A percentile compares a stretch with the other conserved stretches of the same genome.
Conservation (phyloP, 1,140 invertebrate species). For the Tribolium madens region DNA sequence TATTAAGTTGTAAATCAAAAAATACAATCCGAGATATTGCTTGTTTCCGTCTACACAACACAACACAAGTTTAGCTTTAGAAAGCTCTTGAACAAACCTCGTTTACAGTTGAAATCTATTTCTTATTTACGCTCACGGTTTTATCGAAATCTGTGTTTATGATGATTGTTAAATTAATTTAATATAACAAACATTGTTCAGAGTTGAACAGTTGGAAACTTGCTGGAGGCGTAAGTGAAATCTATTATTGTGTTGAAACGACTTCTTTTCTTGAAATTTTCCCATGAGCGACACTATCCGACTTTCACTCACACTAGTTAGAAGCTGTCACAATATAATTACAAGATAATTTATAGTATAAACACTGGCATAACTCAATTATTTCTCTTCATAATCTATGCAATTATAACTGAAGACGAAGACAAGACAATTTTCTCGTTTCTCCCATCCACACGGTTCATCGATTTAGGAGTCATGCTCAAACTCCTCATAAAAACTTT, state of each 20-base stretch:
- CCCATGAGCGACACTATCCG: constrained; percentile 35
- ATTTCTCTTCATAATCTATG: constrained; percentile 45
- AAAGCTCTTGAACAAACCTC: constrained; percentile 10
- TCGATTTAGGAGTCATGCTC: constrained; percentile 22
- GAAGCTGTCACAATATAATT: constrained; percentile 46
- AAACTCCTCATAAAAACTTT: constrained; percentile 4
- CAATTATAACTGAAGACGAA: constrained; percentile 24
- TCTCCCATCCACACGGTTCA: constrained; percentile 5
- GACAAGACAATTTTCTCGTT: constrained; percentile 9
- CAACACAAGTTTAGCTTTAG: constrained; percentile 11
- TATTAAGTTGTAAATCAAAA: constrained; percentile 33
- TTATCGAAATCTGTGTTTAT: not conserved
- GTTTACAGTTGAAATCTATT: not conserved
- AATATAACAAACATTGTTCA: not conserved
- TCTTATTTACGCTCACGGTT: constrained; percentile 9
- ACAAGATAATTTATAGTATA: constrained; percentile 45
- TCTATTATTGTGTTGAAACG: constrained; percentile 1
- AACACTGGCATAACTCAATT: constrained; percentile 38
- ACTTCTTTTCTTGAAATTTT: constrained; percentile 5
- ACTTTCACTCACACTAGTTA: constrained; percentile 43
- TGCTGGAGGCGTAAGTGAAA: constrained; percentile 7
- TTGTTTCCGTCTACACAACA: constrained; percentile 13
- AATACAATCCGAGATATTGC: constrained; percentile 28
- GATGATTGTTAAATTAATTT: constrained; percentile 16
- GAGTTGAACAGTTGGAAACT: not conserved